Base-by-base conservation (phyloP, 1,140 invertebrate species). In the Thalassaphorura encarpata region DNA sequence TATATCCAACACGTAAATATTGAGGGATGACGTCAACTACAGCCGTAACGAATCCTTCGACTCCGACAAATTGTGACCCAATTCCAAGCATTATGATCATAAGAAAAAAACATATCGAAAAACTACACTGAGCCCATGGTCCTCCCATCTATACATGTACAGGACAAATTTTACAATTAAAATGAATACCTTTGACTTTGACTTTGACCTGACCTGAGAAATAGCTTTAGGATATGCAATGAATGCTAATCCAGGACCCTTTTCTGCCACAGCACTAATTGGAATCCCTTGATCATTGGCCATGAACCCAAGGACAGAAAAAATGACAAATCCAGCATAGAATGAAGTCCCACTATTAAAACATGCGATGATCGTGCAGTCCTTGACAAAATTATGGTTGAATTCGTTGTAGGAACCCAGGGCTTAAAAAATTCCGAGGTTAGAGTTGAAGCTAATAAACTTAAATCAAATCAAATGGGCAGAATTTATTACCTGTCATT, bases 241-340 rank as follows among this genome's bases (percentile, higher is more conserved):
- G 55, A 62, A 62, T 16, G 49, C 60, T 2, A 62, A 48, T 0
- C 60, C 86, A n/a, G 85, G 81, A 0, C 85, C 84, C 6, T 45
- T 56, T 55, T 70, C 63, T 5, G 75, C 71, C 2, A 75, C 74
- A 50, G 67, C 52, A 16, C 78, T 57, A 74, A 73, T 51, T 28
- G 57, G 59, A 23, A 69, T 54, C 16, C 67, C 65, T 57, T 74
- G 68, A 56, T 72, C 66, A 4, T 76, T 66, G 5, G 81, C 80
- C 66, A 84, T 77, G 62, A 83, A 84, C n/a, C 88, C 88, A 31
- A 91, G 74, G 16, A 89, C 81, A 11, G 84, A 84, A 68, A 92
- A 83, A 45, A 88, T 84, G 0, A 83, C 87, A 23, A 62, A 62
- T 0, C 61, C 83, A 15, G 83, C 82, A 67, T 82, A 85, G 18